These are phyloP conservation scores for Chromis chromis DNA, from an alignment of 2,797 vertebrate genomes.

Conservation along the genomic window DNA sequence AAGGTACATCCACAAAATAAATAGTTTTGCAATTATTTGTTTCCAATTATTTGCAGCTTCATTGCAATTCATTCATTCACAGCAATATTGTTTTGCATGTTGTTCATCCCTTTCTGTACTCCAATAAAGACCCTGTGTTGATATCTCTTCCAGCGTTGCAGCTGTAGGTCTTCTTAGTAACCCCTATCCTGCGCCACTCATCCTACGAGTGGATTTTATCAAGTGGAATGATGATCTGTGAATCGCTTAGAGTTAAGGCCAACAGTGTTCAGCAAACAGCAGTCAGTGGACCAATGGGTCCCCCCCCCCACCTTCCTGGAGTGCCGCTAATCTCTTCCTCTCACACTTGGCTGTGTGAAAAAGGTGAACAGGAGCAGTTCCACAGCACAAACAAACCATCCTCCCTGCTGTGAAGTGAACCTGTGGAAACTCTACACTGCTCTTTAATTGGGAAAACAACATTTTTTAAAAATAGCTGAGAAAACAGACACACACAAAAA, in stretches of 20 bases:
- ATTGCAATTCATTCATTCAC: not conserved
- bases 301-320: constrained; percentile 46
- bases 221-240: constrained; percentile 49
- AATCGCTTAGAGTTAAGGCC: constrained; percentile 33
- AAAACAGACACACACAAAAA: not conserved
- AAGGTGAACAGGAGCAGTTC: constrained; percentile 42
- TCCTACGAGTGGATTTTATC: constrained; percentile 38
- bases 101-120: not conserved
- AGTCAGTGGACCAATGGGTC: constrained; percentile 40
- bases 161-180: constrained; percentile 34
- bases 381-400: constrained; percentile 40
- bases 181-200: constrained; percentile 17
- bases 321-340: constrained; percentile 69
- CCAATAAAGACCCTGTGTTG: not conserved
- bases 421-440: constrained; percentile 20
- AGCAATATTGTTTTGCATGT: not conserved
- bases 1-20: constrained; percentile 4
- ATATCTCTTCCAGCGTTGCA: constrained; percentile 33
- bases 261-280: constrained; percentile 42
- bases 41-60: not conserved
- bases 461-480: not conserved
- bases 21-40: not conserved
- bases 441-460: constrained; percentile 7
- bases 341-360: constrained; percentile 46
- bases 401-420: constrained; percentile 36